Evolutionary conservation across 2,888 invertebrate species (phyloP).

Genomic region (Penaeus monodon): DNA sequence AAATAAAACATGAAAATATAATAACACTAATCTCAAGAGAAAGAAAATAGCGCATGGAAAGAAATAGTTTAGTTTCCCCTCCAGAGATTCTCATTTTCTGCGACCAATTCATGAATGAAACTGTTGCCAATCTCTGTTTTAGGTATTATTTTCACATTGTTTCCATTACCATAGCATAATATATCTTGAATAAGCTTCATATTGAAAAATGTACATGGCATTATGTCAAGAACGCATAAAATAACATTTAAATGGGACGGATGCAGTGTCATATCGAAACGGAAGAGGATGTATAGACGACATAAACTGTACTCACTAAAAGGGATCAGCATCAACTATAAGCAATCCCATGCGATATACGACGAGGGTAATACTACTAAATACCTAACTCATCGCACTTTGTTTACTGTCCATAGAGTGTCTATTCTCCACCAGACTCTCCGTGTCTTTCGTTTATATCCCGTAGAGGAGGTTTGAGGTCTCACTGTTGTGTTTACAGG

Average conservation of each 20-base stretch:
- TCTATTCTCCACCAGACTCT: neutral
- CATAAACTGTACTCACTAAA: neutral
- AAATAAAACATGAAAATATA: too few species aligned
- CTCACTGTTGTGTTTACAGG: conserved; percentile 46
- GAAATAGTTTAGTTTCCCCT: too few species aligned
- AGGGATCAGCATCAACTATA: neutral
- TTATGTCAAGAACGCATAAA: neutral
- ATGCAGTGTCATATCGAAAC: conserved; percentile 32
- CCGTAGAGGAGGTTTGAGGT: conserved; percentile 4
- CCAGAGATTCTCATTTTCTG: conserved; percentile 33
- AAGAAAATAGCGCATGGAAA: too few species aligned
- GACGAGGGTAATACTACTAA: neutral
- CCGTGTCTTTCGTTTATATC: neutral
- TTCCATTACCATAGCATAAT: neutral
- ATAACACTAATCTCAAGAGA: too few species aligned
- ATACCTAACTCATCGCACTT: neutral
- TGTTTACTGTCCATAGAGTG: too few species aligned
- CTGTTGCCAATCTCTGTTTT: conserved; percentile 21
- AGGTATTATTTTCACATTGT: neutral
- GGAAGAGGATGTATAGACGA: conserved; percentile 50
- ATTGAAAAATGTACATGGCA: neutral
- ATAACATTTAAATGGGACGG: conserved; percentile 4
- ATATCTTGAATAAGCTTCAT: neutral
- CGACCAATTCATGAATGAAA: conserved; percentile 49
- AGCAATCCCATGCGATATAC: neutral